phyloP scores from a whole-genome alignment of 2,113 vertebrate species.

The Solea solea region DNA sequence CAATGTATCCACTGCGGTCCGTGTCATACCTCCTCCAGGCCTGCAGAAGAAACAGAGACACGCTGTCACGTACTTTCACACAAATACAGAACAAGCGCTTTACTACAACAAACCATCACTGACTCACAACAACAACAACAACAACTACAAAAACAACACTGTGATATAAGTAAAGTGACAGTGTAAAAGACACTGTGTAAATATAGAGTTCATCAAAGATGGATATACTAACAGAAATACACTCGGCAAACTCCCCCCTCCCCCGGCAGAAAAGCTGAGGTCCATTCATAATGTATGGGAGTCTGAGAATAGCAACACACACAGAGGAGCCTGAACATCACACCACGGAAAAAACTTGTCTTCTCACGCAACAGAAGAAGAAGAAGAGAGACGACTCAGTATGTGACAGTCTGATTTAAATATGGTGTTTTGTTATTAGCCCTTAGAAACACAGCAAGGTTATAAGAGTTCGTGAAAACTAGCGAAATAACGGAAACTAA shows the following conservation, averaged over 20 bases:
- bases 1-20: constrained; percentile 96
- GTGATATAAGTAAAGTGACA: neutral
- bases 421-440: too few relatives aligned
- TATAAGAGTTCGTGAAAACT: too few relatives aligned
- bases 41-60: constrained; percentile 70
- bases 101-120: neutral
- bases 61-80: neutral
- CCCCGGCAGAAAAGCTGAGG: constrained; percentile 57
- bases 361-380: too few relatives aligned
- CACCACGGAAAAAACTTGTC: constrained; percentile 23
- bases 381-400: too few relatives aligned
- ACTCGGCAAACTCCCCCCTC: constrained; percentile 28
- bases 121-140: neutral
- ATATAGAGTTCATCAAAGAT: constrained; percentile 71
- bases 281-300: constrained; percentile 80
- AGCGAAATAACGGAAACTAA: too few relatives aligned
- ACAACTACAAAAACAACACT: neutral
- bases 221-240: constrained; percentile 44
- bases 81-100: neutral
- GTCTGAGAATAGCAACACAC: constrained; percentile 76
- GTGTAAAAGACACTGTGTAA: constrained; percentile 19
- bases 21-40: constrained; percentile 95
- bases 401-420: too few relatives aligned
- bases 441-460: too few relatives aligned
- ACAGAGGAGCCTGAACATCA: constrained; percentile 42